Conservation (phyloP, 2,888 invertebrate genomes). For the Phalera bucephala region DNA sequence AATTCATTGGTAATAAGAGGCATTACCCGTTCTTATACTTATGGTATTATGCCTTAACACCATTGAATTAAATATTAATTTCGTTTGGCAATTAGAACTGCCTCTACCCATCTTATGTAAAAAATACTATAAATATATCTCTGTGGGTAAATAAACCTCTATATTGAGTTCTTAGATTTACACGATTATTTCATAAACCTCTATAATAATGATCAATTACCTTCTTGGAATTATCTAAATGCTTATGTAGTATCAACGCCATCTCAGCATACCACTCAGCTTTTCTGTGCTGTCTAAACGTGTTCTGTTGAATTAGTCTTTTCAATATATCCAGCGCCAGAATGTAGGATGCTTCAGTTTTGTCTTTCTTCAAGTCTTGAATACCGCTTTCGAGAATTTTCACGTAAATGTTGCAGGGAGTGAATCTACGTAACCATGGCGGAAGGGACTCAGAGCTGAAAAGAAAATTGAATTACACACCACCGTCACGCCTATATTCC, state of each 20-base stretch:
- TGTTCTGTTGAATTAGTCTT: slow-evolving; percentile 72
- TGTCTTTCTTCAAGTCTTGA: slow-evolving; percentile 60
- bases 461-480: slow-evolving; percentile 9
- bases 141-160: too few relatives aligned
- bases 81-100: too few relatives aligned
- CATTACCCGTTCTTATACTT: too few relatives aligned
- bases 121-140: too few relatives aligned
- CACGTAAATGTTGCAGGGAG: slow-evolving; percentile 73
- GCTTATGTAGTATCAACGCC: slow-evolving; percentile 82
- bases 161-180: too few relatives aligned
- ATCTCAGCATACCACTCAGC: slow-evolving; percentile 84
- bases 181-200: too few relatives aligned
- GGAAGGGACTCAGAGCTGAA: slow-evolving; percentile 65
- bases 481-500: too few relatives aligned
- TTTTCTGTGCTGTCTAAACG: slow-evolving; percentile 69
- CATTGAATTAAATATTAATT: too few relatives aligned
- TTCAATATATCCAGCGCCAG: slow-evolving; percentile 79
- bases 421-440: slow-evolving; percentile 81
- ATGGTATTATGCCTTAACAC: too few relatives aligned
- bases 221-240: slow-evolving; percentile 42
- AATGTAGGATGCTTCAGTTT: slow-evolving; percentile 29
- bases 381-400: slow-evolving; percentile 64
- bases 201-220: too few relatives aligned
- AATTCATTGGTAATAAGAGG: too few relatives aligned
- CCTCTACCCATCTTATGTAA: too few relatives aligned